Evolutionary conservation across 2,797 vertebrate genomes (phyloP).

Genomic region (Cyprinella venusta): DNA sequence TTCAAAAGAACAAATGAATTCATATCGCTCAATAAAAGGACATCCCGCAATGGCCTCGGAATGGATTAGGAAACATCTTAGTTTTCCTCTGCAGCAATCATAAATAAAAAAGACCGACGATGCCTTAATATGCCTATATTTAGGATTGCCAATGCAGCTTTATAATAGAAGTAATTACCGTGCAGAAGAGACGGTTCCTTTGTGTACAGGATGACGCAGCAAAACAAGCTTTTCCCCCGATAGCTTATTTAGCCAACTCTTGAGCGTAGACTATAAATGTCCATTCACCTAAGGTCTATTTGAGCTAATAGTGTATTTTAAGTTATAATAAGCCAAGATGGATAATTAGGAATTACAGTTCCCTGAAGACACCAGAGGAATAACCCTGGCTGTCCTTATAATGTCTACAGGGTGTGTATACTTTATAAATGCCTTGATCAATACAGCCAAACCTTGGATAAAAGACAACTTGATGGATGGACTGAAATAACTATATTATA

Average conservation of each 20-base stretch:
- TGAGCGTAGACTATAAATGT: conserved; percentile 4
- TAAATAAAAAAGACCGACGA: conserved; percentile 36
- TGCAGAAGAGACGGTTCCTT: conserved; percentile 26
- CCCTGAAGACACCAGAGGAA: not conserved
- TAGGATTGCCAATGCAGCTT: conserved; percentile 27
- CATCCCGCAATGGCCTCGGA: not conserved
- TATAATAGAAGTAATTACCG: conserved; percentile 21
- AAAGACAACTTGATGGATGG: not conserved
- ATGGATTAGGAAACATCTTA: conserved; percentile 20
- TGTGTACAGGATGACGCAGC: conserved; percentile 46
- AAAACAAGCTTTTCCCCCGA: conserved; percentile 18
- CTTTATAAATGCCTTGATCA: conserved; percentile 23
- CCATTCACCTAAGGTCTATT: not conserved
- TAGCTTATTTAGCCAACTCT: conserved; percentile 14
- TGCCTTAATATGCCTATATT: conserved; percentile 34
- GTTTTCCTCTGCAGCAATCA: conserved; percentile 1
- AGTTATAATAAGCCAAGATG: conserved; percentile 22
- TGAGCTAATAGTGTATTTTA: conserved; percentile 12
- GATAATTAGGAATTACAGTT: not conserved
- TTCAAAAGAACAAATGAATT: not conserved
- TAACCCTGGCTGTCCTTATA: conserved; percentile 8
- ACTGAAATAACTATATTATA: not conserved
- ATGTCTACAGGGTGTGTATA: conserved; percentile 2
- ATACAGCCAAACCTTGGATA: not conserved
- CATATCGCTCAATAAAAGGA: conserved; percentile 12